These are phyloP conservation scores for Zalophus californianus DNA, from an alignment of 2,797 vertebrate species.

Conservation along the genomic window DNA sequence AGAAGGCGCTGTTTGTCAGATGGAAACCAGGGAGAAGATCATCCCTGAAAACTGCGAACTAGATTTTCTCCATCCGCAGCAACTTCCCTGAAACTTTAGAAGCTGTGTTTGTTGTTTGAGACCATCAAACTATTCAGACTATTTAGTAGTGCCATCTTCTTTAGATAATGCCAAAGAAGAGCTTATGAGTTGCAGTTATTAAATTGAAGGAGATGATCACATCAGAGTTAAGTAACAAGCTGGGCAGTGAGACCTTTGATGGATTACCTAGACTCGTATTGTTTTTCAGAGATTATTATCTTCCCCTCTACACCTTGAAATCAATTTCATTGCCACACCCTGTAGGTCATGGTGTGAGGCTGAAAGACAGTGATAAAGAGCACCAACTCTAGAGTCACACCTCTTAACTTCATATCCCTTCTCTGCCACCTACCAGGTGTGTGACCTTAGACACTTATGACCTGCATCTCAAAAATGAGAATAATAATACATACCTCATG, in stretches of 20 bases:
- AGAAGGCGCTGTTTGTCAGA: neutral
- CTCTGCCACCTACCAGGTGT: neutral
- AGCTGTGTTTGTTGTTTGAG: neutral
- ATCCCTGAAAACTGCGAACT: neutral
- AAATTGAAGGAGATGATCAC: constrained; percentile 1
- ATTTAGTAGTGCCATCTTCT: neutral
- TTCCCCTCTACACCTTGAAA: neutral
- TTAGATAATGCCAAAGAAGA: constrained; percentile 2
- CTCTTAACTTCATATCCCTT: neutral
- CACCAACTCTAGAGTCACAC: neutral
- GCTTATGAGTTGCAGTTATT: neutral
- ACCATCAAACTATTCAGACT: neutral
- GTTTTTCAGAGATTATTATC: constrained; percentile 48
- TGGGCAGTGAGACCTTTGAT: neutral
- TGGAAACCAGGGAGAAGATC: neutral
- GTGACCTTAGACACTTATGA: neutral
- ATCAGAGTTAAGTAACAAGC: constrained; percentile 7
- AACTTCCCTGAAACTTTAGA: neutral
- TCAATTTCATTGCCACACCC: neutral
- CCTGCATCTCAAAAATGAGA: neutral
- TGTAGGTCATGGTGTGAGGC: neutral
- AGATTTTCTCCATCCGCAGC: neutral
- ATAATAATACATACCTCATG: neutral
- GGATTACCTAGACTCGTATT: constrained; percentile 36
- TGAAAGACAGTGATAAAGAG: neutral